phyloP scores from a whole-genome alignment of 64 coral and sea anemone species.

The Stylophora pistillata region DNA sequence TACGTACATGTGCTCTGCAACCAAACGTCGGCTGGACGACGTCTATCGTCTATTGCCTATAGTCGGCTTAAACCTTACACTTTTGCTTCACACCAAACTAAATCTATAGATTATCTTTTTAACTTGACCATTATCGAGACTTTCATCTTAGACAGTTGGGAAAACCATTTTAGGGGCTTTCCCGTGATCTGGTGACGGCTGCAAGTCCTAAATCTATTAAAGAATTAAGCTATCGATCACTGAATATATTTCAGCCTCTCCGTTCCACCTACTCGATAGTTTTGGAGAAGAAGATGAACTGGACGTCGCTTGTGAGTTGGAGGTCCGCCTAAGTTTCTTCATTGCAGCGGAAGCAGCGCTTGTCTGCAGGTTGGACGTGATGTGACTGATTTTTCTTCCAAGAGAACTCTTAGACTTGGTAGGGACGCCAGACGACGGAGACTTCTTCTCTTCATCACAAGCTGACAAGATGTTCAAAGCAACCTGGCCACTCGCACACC shows the following conservation, averaged over 20 bases:
- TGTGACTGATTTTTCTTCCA: slow-evolving; percentile 65
- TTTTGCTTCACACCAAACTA: too few relatives aligned
- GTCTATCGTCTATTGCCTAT: too few relatives aligned
- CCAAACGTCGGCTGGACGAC: too few relatives aligned
- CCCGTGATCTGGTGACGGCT: too few relatives aligned
- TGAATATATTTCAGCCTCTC: neutral
- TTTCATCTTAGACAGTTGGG: too few relatives aligned
- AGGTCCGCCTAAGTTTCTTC: slow-evolving; percentile 69
- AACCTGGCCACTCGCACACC: slow-evolving; percentile 80
- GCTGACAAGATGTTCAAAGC: slow-evolving; percentile 88
- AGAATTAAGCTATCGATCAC: too few relatives aligned
- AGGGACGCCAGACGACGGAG: slow-evolving; percentile 40
- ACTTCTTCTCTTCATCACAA: slow-evolving; percentile 79
- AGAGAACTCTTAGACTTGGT: slow-evolving; percentile 71
- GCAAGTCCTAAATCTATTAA: too few relatives aligned
- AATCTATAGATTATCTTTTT: too few relatives aligned
- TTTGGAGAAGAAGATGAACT: slow-evolving; percentile 23
- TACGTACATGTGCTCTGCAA: too few relatives aligned
- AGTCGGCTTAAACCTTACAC: too few relatives aligned
- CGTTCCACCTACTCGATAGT: slow-evolving; percentile 17
- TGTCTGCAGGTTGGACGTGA: slow-evolving; percentile 74
- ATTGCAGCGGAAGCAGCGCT: slow-evolving; percentile 64
- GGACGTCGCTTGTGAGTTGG: neutral
- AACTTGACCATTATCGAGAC: too few relatives aligned
- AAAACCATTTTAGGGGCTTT: too few relatives aligned